Percentiles rank a stretch among this genome's conserved stretches.
These are phyloP conservation scores for Spilarctia lutea DNA, from an alignment of 2,888 invertebrate genomes.

Conservation along the genomic window DNA sequence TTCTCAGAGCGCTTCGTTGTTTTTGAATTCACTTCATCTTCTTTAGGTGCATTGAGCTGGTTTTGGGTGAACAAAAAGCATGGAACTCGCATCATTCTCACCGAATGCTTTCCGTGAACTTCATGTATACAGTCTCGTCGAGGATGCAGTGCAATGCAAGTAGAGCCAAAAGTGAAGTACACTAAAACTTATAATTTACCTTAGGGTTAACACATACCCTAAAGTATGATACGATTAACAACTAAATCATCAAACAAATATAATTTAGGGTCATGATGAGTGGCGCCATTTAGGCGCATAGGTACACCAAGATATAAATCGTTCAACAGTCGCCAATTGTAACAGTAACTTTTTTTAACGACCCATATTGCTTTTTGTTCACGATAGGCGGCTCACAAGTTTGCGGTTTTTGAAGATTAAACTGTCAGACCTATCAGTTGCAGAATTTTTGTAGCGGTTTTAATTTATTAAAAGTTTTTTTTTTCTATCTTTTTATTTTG, in stretches of 20 bases:
- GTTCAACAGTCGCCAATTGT: conserved; percentile 29
- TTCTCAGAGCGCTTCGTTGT: too few species aligned
- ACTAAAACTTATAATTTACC: not conserved
- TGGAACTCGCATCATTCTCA: too few species aligned
- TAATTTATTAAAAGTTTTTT: not conserved
- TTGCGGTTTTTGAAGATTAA: conserved; percentile 8
- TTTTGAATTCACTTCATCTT: too few species aligned
- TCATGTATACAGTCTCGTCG: too few species aligned
- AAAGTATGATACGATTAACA: not conserved
- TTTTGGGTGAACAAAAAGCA: too few species aligned
- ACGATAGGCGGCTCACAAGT: conserved; percentile 8
- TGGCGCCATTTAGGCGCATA: conserved; percentile 3
- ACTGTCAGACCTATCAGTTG: not conserved
- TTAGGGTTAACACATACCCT: too few species aligned
- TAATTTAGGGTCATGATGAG: not conserved
- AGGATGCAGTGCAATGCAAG: too few species aligned
- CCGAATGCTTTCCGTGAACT: too few species aligned
- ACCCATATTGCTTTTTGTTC: not conserved
- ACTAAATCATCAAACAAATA: too few species aligned
- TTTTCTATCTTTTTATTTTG: not conserved
- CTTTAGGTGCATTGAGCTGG: too few species aligned
- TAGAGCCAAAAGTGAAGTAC: not conserved
- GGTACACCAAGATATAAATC: conserved; percentile 6
- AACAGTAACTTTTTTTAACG: conserved; percentile 40
- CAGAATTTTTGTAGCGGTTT: not conserved